Evolutionary conservation across 2,888 invertebrate genomes (phyloP), one percentile per base, ranked within the genome.

Genomic region (Tridacna crocea): DNA sequence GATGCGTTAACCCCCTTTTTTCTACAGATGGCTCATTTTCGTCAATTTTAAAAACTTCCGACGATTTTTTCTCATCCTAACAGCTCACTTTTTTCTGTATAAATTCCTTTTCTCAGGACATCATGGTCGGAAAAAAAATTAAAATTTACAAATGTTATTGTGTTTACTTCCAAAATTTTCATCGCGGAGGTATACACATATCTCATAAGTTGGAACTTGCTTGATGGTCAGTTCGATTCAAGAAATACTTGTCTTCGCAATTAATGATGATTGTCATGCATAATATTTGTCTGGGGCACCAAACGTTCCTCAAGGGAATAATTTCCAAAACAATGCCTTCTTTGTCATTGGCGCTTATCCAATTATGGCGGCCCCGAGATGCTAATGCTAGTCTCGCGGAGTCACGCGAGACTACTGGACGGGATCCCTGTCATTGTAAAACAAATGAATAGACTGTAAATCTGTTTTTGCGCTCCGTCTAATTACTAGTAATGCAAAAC

Each of bases 391-490:
- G 80, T 85, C 85, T 85, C 85, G 76, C 66, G 79, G 68, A 85
- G 72, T 83, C 85, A 82, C 80, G 82, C 85, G 85, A 82, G 85
- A 85, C 82, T 80, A 80, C 75, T 82, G 77, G 77, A 84, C 74
- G 79, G 84, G 82, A 80, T 79, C 82, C 80, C 77, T 77, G 84
- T 77, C 72, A 75, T 77, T 75, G 72, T 70, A 79, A 75, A 78
- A 74, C 61, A 51, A 60, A 61, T 68, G 68, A 77, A 68, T 60
- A 46, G 76, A 73, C 72, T 58, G 65, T 80, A 80, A 61, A 80
- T 80, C 72, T 77, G 76, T 75, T 82, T 85, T 84, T 73, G 72
- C 82, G 82, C 76, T 74, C 36, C 48, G 61, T 61, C 70, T 76
- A 80, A 80, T 82, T 84, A 72, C 72, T 15, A 36, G 68, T 60